Evolutionary conservation across 1,140 invertebrate genomes (phyloP), one percentile per base, ranked within the genome.

Genomic region (Drosophila navojoa): DNA sequence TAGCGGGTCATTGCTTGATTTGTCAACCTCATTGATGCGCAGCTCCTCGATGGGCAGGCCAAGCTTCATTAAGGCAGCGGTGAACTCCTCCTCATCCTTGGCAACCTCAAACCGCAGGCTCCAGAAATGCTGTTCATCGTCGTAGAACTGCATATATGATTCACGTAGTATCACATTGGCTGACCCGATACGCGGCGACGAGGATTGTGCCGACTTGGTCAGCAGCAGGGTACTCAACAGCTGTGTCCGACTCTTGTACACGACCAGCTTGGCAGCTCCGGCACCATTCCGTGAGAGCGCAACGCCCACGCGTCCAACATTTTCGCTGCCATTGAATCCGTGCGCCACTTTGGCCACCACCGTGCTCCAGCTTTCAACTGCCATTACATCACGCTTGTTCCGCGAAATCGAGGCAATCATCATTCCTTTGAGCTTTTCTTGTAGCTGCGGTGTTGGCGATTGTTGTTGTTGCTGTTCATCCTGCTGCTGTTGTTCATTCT

Each of bases 131-230:
- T 68, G 16, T 0, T 64, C 44, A 4, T 71, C 62, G 27, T 91
- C 90, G 16, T 81, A 91, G 50, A 90, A 91, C 32, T 91, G 91
- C 9, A 90, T 44, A 47, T 91, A 91, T 5, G 60, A 44, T 0
- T 81, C 67, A 4, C 58, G 71, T 13, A 72, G 6, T 47, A 81
- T 66, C 1, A 78, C 29, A 32, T 42, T 50, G 0, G 19, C 10
- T 1, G 16, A 40, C 4, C 42, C 57, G 2, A 19, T 25, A 4
- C 50, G 15, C 6, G 70, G 70, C 19, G n/a, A 3, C 4, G 55
- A 13, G 3, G 71, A 60, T 3, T 25, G 16, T 9, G 25, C 19
- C 2, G 75, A 66, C 1, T 27, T 57, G 16, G 52, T 76, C 32
- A 86, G 9, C 0, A 49, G 40, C 27, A 86, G 7, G 0, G 55